Percentiles rank a stretch among this genome's conserved stretches.
These are phyloP conservation scores for Ailurus styani DNA, from an alignment of 2,113 vertebrate species.

Conservation along the genomic window DNA sequence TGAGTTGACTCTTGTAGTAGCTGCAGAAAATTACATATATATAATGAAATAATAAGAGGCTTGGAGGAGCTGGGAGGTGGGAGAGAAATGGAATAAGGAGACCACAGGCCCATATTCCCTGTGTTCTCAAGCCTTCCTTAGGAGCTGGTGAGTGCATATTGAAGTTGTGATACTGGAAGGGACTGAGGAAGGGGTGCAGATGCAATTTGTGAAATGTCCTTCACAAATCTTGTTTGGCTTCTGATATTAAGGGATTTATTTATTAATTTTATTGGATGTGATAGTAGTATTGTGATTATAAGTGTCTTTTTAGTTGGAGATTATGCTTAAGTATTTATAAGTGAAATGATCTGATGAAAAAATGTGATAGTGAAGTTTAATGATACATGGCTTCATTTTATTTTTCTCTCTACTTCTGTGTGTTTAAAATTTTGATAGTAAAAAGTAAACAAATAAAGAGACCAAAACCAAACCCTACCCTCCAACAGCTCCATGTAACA, in stretches of 20 bases:
- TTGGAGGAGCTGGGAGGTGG: not conserved
- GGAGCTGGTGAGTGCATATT: not conserved
- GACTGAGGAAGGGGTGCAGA: not conserved
- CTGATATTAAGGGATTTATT: not conserved
- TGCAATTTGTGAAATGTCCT: not conserved
- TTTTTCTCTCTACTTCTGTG: not conserved
- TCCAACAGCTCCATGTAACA: not conserved
- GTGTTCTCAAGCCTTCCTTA: not conserved
- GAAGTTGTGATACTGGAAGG: not conserved
- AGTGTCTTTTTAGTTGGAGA: not conserved
- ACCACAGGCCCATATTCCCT: not conserved
- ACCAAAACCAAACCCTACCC: not conserved
- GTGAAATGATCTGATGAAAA: not conserved
- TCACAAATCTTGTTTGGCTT: not conserved
- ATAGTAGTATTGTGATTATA: not conserved
- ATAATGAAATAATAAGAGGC: not conserved
- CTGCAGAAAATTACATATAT: not conserved
- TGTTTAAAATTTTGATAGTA: not conserved
- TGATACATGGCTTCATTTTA: not conserved
- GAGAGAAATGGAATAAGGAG: not conserved
- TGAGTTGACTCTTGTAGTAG: not conserved
- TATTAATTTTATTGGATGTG: not conserved
- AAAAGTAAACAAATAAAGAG: not conserved
- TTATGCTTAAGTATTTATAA: not conserved
- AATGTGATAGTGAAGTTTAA: not conserved